Base-by-base conservation (phyloP, 2,888 invertebrate genomes). In the Hirtodrosophila trivittata region DNA sequence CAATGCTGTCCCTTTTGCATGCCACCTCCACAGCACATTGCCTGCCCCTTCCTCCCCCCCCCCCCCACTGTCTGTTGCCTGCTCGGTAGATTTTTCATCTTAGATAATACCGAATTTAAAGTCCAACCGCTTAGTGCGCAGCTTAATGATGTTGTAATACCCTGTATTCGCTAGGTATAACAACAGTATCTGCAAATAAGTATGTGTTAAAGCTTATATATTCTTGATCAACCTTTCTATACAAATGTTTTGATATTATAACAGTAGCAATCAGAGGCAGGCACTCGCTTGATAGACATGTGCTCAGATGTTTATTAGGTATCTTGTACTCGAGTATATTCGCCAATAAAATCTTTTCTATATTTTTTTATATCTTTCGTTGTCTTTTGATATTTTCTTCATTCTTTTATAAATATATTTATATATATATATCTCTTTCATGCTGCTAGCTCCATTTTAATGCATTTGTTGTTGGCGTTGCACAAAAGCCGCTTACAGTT, bases 401-500 rank as follows among this genome's bases (percentile, higher is more conserved):
- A 25, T 25, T 25, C 3, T 18, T 26, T 42, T 6, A 9, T 26
- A 26, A 43, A 54, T 57, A 47, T 28, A n/a, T 10, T 13, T 49
- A 10, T 35, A 32, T 10, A 60, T 21, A 21, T 21, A 21, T 21
- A 21, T 21, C 2, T 9, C 9, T 35, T 35, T 8, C 14, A 12
- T n/a, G 10, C 13, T 16, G 13, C 8, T 18, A 14, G 12, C 13
- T 35, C 9, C 7, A 33, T 37, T 49, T 54, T 43, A 42, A 49
- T 67, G 66, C 51, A 64, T n/a, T 50, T 62, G 33, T 47, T 46
- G 49, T 37, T 63, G 56, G 4, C 47, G 63, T 47, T 67, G 72
- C 67, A 75, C 64, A 58, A 75, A 75, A 81, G 75, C 78, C 39
- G 78, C 82, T 78, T 73, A 75, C 57, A 73, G 78, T 71, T 77